A percentile compares a stretch with the other conserved stretches of the same genome.
These are phyloP conservation scores for Cynopterus sphinx DNA, from an alignment of 2,797 vertebrate species.

Conservation along the genomic window DNA sequence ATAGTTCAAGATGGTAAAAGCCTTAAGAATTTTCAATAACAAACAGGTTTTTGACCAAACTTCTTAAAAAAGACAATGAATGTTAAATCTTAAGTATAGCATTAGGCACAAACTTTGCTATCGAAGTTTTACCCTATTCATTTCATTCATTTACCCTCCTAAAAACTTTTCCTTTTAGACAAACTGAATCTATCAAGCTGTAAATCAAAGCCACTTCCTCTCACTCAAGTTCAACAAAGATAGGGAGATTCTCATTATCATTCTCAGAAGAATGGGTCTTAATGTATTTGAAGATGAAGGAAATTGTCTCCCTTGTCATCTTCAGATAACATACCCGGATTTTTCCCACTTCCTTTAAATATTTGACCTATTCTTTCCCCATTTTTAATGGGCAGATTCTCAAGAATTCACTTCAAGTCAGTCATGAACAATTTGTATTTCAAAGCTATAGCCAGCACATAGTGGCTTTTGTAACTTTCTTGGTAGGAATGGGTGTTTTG, in stretches of 20 bases:
- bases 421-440: background rate
- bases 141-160: background rate
- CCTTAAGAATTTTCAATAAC: constrained; percentile 32
- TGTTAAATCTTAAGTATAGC: constrained; percentile 7
- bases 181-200: background rate
- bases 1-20: constrained; percentile 48
- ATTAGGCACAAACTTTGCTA: background rate
- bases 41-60: constrained; percentile 41
- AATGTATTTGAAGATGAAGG: background rate
- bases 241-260: background rate
- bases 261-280: constrained; percentile 7
- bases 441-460: background rate
- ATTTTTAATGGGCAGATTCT: background rate
- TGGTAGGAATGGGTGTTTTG: background rate
- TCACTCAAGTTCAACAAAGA: background rate
- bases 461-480: background rate
- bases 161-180: background rate
- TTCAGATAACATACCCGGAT: background rate
- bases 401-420: constrained; percentile 12
- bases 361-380: background rate
- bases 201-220: constrained; percentile 20
- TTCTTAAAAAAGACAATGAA: constrained; percentile 13
- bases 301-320: background rate
- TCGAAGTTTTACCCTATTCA: background rate
- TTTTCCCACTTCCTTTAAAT: background rate